Evolutionary conservation across 2,888 invertebrate genomes (phyloP), one percentile per base, ranked within the genome.

Genomic region (Maniola hyperantus): DNA sequence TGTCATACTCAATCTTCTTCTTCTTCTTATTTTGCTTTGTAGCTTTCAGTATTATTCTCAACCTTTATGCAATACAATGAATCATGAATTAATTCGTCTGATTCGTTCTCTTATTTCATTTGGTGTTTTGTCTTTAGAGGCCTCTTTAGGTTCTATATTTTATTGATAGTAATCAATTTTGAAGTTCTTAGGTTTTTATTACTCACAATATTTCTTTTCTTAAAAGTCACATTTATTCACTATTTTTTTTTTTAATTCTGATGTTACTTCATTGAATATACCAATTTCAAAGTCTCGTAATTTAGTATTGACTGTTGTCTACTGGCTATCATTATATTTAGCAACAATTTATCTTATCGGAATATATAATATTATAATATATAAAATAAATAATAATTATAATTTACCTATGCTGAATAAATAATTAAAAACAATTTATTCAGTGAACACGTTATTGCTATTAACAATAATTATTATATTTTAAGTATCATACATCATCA

Each of bases 381-480:
- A 53, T 62, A 62, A 51, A 62, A 62, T 62, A 62, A 62, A 62
- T 62, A 62, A 62, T 62, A 62, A 60, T 60, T 60, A 26, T 53
- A 53, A 50, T 60, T 39, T 60, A 53, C 62, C 53, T 62, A 62
- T 51, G 53, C 60, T 50, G 60, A 60, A 62, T 62, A 62, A 62
- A 62, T 62, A 62, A 62, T 62, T 62, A 53, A 53, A 61, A 51
- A 53, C 15, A 62, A 53, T 53, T 62, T 53, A 62, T 62, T 51
- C 53, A 62, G 42, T 62, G 62, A 62, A 62, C 62, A 62, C 62
- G 46, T 62, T 62, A 51, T 62, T 62, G 53, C 62, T 62, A 62
- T 53, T 51, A 53, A 62, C 53, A 61, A 62, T 53, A 53, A 51
- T 60, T 26, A 50, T 53, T 62, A 11, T 34, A 60, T 48, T 59